phyloP scores from a whole-genome alignment of 2,797 vertebrate species.

The Phalanger gymnotis region DNA sequence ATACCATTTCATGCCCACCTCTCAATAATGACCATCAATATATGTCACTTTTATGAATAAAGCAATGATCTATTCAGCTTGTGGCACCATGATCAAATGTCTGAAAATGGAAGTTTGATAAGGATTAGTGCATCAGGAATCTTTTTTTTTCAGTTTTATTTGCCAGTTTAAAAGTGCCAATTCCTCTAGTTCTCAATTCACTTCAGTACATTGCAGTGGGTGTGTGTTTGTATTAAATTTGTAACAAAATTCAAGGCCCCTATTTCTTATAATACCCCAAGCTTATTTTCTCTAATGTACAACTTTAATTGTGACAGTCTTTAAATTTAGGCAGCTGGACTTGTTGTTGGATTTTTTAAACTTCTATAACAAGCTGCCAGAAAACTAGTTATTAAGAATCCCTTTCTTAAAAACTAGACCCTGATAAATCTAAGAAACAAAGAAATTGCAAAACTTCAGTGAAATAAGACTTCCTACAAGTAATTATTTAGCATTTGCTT shows the following conservation, averaged over 20 bases:
- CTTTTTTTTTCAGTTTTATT: slow-evolving; percentile 6
- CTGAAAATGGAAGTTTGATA: slow-evolving; percentile 39
- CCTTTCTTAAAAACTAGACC: slow-evolving; percentile 35
- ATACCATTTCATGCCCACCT: background rate
- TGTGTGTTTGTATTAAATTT: background rate
- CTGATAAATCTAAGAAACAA: slow-evolving; percentile 32
- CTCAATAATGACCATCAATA: slow-evolving; percentile 25
- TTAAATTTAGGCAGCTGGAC: background rate
- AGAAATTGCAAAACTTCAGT: slow-evolving; percentile 47
- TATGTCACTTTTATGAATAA: slow-evolving; percentile 45
- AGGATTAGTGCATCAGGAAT: slow-evolving; percentile 27
- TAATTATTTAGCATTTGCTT: slow-evolving; percentile 58
- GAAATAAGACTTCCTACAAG: slow-evolving; percentile 61
- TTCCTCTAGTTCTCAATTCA: slow-evolving; percentile 42
- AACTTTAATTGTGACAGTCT: background rate
- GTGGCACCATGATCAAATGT: slow-evolving; percentile 4
- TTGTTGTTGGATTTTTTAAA: background rate
- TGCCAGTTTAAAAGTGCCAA: background rate
- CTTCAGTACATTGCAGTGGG: slow-evolving; percentile 30
- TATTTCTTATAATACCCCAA: background rate
- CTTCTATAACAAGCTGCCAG: background rate
- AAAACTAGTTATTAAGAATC: slow-evolving; percentile 36
- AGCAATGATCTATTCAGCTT: slow-evolving; percentile 12
- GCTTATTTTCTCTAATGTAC: slow-evolving; percentile 29
- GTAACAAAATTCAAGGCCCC: slow-evolving; percentile 18